Percentiles rank a stretch among this genome's conserved stretches.
Conservation (phyloP, 30 jellyfish, hydroid and myxozoan species). For the Aurelia sp. region DNA sequence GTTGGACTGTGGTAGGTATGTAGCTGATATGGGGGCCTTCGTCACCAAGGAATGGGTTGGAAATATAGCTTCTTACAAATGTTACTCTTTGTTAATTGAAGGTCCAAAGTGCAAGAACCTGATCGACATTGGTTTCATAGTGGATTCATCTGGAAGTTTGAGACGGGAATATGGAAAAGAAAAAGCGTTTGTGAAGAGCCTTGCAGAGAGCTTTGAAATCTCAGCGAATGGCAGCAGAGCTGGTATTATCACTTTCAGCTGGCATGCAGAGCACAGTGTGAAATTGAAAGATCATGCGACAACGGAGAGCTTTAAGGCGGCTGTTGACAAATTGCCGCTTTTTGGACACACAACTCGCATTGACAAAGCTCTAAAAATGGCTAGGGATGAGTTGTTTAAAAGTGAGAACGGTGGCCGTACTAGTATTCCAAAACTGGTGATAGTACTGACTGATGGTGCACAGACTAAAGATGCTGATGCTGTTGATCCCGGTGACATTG, state of each 20-base stretch:
- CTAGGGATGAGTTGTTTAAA: constrained; percentile 61
- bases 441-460: constrained; percentile 88
- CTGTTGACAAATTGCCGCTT: constrained; percentile 82
- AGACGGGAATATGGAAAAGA: constrained; percentile 68
- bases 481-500: constrained; percentile 81
- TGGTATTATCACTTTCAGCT: constrained; percentile 85
- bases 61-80: no score
- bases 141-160: constrained; percentile 79
- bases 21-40: no score
- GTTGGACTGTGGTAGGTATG: no score
- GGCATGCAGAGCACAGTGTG: constrained; percentile 80
- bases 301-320: constrained; percentile 52
- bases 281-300: constrained; percentile 44
- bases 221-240: constrained; percentile 82
- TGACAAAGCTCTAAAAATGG: constrained; percentile 83
- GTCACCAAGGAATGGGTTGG: no score
- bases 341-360: constrained; percentile 87
- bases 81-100: neutral
- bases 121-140: constrained; percentile 72
- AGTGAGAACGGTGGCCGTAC: constrained; percentile 69
- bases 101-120: constrained; percentile 68
- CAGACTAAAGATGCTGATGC: constrained; percentile 87
- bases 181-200: constrained; percentile 58
- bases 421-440: constrained; percentile 60
- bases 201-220: constrained; percentile 48